Evolutionary conservation across 2,797 vertebrate species (phyloP).

Genomic region (Neomorphus geoffroyi): DNA sequence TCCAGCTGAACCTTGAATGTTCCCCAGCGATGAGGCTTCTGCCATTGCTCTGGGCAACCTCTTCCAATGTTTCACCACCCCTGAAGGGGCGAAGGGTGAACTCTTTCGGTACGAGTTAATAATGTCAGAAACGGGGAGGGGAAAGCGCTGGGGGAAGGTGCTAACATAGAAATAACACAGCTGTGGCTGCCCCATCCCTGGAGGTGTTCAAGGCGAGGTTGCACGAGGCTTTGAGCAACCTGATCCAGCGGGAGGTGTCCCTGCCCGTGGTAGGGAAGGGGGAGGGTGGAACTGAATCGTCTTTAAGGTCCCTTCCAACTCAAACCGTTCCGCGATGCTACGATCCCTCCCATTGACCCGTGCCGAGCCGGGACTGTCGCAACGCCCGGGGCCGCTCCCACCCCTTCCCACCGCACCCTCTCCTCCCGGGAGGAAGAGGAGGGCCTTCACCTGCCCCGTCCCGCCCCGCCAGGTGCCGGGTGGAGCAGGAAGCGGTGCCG

Average conservation of each 20-base stretch:
- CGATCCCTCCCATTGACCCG: too few species aligned
- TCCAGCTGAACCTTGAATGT: rapidly evolving
- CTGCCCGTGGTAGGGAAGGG: too few species aligned
- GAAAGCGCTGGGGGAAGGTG: rapidly evolving
- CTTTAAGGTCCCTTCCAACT: too few species aligned
- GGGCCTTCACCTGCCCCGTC: neutral
- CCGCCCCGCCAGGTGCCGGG: neutral
- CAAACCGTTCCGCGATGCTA: too few species aligned
- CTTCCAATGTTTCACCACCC: neutral
- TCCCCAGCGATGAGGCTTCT: neutral
- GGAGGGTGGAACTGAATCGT: too few species aligned
- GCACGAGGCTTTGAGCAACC: too few species aligned
- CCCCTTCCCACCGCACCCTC: neutral
- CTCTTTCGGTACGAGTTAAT: too few species aligned
- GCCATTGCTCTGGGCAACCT: neutral
- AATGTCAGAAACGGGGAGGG: rapidly evolving
- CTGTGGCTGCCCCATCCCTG: too few species aligned
- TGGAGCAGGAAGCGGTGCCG: conserved; percentile 32
- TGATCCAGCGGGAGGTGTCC: too few species aligned
- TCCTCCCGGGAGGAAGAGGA: neutral
- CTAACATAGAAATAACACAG: neutral
- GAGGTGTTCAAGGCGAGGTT: too few species aligned
- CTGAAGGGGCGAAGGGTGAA: too few species aligned
- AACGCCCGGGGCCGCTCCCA: neutral
- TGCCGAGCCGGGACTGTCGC: neutral